Conservation (phyloP, 1,140 invertebrate genomes). For the Drusus annulatus region DNA sequence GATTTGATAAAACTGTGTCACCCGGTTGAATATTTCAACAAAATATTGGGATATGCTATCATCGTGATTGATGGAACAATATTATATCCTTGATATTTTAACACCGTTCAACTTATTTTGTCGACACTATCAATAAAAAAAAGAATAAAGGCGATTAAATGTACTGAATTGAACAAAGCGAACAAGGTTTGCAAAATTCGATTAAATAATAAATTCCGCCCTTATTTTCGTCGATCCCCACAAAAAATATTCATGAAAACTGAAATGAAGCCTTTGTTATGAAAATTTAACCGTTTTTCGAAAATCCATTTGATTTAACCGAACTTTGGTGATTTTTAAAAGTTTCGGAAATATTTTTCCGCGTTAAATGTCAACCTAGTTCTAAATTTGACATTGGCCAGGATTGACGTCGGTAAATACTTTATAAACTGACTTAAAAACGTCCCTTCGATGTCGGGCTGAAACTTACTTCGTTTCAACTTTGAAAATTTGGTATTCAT, state of each 20-base stretch:
- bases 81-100: no score
- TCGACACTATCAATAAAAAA: no score
- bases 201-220: background rate
- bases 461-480: background rate
- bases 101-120: no score
- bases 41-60: no score
- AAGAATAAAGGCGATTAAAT: no score
- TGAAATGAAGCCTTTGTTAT: background rate
- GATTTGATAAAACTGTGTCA: no score
- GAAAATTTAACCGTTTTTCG: background rate
- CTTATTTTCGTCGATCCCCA: background rate
- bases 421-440: slow-evolving; percentile 35
- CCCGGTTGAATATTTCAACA: no score
- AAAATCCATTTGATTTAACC: background rate
- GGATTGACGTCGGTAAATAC: slow-evolving; percentile 30
- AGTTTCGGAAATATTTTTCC: slow-evolving; percentile 16
- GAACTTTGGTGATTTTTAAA: slow-evolving; percentile 16
- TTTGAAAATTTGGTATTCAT: slow-evolving; percentile 26
- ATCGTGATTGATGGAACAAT: no score
- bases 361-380: background rate
- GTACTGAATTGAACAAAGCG: no score
- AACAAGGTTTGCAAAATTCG: no score
- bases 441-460: background rate
- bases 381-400: background rate
- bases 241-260: no score